Evolutionary conservation across 64 coral and sea anemone species (phyloP).

Genomic region (Stylophora pistillata): DNA sequence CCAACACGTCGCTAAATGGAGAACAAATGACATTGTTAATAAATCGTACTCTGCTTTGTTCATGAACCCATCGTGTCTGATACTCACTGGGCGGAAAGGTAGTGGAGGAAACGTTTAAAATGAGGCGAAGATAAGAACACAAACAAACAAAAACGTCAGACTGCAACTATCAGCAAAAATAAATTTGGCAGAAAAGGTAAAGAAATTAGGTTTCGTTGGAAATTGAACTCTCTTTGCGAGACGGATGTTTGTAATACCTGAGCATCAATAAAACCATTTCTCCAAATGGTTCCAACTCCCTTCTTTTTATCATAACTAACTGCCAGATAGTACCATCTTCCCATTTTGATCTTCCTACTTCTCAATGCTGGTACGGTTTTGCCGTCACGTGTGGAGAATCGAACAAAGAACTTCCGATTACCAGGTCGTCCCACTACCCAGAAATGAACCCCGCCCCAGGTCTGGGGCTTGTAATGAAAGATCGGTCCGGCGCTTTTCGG

Average conservation of each 20-base stretch:
- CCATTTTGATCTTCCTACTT: constrained; percentile 43
- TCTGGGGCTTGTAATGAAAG: constrained; percentile 50
- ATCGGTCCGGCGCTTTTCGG: constrained; percentile 51
- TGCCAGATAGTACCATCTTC: constrained; percentile 57
- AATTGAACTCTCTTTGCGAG: no score
- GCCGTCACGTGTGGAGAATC: constrained; percentile 41
- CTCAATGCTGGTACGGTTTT: constrained; percentile 31
- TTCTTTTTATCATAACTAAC: constrained; percentile 42
- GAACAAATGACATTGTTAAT: neutral
- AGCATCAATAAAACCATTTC: constrained; percentile 19
- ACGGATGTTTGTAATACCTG: neutral
- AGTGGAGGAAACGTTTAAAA: no score
- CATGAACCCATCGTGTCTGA: no score
- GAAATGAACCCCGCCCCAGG: constrained; percentile 47
- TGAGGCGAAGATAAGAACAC: no score
- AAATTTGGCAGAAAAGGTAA: no score
- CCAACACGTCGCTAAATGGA: constrained; percentile 20
- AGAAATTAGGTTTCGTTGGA: no score
- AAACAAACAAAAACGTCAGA: no score
- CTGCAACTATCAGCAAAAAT: no score
- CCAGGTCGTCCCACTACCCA: constrained; percentile 33
- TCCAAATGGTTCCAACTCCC: constrained; percentile 52
- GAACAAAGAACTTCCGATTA: constrained; percentile 4
- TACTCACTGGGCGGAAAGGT: no score
- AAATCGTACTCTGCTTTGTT: no score